Evolutionary conservation across 2,888 invertebrate species (phyloP), one percentile per base, ranked within the genome.

Genomic region (Plemyria rubiginata): DNA sequence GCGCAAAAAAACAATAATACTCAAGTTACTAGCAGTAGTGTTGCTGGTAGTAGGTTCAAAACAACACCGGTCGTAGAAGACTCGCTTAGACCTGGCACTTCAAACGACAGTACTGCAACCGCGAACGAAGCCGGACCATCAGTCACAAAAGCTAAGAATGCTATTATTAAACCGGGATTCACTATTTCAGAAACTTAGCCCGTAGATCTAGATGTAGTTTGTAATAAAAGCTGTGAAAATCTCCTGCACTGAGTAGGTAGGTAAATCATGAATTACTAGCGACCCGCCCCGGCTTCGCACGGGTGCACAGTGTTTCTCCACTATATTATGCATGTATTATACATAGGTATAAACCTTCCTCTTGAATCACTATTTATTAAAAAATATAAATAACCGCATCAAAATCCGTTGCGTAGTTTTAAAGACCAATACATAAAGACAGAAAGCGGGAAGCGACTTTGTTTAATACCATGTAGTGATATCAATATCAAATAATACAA

Each of bases 11-110:
- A 76, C 68, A 86, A 79, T 66, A 77, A 63, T 52, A 65, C 80
- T 2, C 82, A 83, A 60, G 69, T 41, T 6, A 22, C 22, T 52
- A 57, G 61, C 22, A 53, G 58, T 54, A 63, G 72, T n/a, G 77
- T 80, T n/a, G 77, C 78, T 1, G 79, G 81, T 52, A 91, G 85
- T 74, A 80, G 92, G 66, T 92, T 92, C 67, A 92, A 84, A 40
- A 92, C 91, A 0, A 92, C 91, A 0, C 69, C 88, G 54, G 91
- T 92, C 4, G 74, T 83, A 0, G 91, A 92, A 58, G 86, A 90
- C 38, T 67, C 72, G 49, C 72, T 86, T 22, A 75, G 74, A 58
- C 79, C 87, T 1, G 75, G 78, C 65, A 74, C 85, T 0, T 80
- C 87, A 9, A 72, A 65, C 46, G 87, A 88, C 29, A 75, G 73